Conservation (phyloP, 2,797 vertebrate genomes). For the Yasuhikotakia modesta region DNA sequence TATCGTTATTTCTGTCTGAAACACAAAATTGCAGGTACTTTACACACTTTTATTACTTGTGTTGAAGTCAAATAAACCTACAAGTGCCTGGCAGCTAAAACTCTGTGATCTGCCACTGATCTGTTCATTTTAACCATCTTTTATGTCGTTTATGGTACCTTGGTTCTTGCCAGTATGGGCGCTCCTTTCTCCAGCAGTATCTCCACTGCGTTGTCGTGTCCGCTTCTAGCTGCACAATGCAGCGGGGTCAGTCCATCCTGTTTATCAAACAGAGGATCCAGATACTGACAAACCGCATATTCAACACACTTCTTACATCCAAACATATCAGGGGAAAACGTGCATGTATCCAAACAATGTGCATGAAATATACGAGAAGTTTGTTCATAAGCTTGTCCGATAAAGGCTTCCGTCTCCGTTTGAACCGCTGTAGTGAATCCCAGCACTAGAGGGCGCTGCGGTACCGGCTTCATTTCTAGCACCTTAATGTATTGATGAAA, state of each 20-base stretch:
- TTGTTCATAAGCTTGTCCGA: neutral
- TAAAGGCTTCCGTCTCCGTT: neutral
- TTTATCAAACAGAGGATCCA: conserved; percentile 19
- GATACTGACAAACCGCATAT: neutral
- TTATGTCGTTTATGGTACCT: conserved; percentile 72
- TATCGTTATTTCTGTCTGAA: no score
- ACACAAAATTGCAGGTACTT: no score
- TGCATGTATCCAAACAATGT: neutral
- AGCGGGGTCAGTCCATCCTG: conserved; percentile 95
- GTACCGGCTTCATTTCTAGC: neutral
- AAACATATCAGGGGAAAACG: neutral
- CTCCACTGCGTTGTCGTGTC: conserved; percentile 89
- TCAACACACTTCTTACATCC: no score
- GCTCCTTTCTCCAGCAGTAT: conserved; percentile 90
- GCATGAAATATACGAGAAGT: neutral
- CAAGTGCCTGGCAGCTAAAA: no score
- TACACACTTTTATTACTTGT: no score
- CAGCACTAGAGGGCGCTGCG: neutral
- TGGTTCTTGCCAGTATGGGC: conserved; percentile 92
- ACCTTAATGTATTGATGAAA: neutral
- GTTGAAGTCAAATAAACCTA: no score
- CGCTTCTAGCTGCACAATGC: conserved; percentile 94
- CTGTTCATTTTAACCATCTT: no score
- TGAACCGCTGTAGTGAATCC: neutral
- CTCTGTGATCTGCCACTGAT: no score